These are phyloP conservation scores for Ceratoteleas bidentatus DNA, from an alignment of 1,140 invertebrate genomes.

Conservation along the genomic window DNA sequence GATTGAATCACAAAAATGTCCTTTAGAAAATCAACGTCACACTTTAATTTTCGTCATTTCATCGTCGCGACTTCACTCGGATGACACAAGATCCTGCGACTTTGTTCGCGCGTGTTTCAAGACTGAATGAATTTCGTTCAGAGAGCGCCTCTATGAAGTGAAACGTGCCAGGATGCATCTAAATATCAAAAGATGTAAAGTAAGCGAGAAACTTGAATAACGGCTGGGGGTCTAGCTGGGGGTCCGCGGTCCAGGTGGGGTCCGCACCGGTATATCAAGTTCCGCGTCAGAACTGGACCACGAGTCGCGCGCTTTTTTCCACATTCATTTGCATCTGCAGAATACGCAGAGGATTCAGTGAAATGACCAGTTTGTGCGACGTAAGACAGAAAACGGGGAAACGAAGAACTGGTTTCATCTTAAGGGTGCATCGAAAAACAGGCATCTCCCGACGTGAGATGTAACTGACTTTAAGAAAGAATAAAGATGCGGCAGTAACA, in stretches of 20 bases:
- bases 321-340: constrained; percentile 62
- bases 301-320: constrained; percentile 43
- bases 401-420: constrained; percentile 59
- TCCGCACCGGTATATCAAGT: constrained; percentile 76
- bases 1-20: constrained; percentile 18
- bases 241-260: constrained; percentile 79
- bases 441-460: constrained; percentile 10
- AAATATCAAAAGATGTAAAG: constrained; percentile 74
- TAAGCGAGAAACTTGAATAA: constrained; percentile 74
- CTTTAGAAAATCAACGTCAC: constrained; percentile 56
- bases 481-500: constrained; percentile 19
- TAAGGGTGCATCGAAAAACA: constrained; percentile 41
- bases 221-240: constrained; percentile 77
- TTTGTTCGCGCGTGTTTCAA: constrained; percentile 37
- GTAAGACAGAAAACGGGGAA: constrained; percentile 31
- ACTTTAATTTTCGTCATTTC: constrained; percentile 31
- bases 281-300: constrained; percentile 67
- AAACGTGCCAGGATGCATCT: constrained; percentile 63
- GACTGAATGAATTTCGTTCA: constrained; percentile 49
- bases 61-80: constrained; percentile 16
- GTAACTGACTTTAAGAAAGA: constrained; percentile 21
- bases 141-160: constrained; percentile 24
- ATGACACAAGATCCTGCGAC: constrained; percentile 36
- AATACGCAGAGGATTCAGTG: constrained; percentile 44
- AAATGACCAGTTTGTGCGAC: constrained; percentile 53